These are phyloP conservation scores for Colistium nudipinnis DNA, from an alignment of 2,113 vertebrate species.

Conservation along the genomic window DNA sequence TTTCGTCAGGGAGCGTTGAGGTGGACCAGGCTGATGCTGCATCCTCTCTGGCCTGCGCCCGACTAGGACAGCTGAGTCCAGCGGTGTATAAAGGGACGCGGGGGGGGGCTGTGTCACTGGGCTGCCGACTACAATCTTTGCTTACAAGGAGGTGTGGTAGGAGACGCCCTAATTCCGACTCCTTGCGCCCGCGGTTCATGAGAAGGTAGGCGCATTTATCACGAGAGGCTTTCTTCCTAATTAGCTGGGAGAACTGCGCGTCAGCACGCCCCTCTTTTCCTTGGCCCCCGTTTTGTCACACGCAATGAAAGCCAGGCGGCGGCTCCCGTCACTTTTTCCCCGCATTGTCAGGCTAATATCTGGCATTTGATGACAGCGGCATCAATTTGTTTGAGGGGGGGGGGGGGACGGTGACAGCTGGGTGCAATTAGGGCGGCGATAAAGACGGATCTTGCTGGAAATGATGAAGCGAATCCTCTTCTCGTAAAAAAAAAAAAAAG, in stretches of 20 bases:
- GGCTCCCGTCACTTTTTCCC: neutral
- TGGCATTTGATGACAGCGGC: constrained; percentile 42
- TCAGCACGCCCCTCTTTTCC: constrained; percentile 56
- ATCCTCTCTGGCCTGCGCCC: constrained; percentile 55
- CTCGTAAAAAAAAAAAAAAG: constrained; percentile 25
- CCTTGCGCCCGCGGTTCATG: constrained; percentile 49
- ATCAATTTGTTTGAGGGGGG: constrained; percentile 58
- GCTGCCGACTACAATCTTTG: constrained; percentile 68
- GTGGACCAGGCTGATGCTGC: constrained; percentile 59
- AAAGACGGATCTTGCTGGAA: constrained; percentile 35
- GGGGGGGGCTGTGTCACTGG: constrained; percentile 44
- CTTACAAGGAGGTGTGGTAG: constrained; percentile 49
- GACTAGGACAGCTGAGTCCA: constrained; percentile 58
- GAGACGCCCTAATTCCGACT: constrained; percentile 60
- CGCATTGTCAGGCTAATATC: constrained; percentile 35
- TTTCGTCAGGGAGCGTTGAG: constrained; percentile 47
- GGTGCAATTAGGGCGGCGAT: constrained; percentile 41
- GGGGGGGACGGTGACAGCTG: constrained; percentile 11
- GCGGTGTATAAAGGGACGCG: constrained; percentile 47
- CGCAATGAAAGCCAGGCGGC: constrained; percentile 22
- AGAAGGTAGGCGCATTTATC: constrained; percentile 63
- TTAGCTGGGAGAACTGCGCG: constrained; percentile 50
- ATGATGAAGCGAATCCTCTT: constrained; percentile 41
- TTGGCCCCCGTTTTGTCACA: constrained; percentile 30
- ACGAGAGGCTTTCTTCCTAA: constrained; percentile 64